Base-by-base conservation (phyloP, 2,888 invertebrate species). In the Chrysolina americana region DNA sequence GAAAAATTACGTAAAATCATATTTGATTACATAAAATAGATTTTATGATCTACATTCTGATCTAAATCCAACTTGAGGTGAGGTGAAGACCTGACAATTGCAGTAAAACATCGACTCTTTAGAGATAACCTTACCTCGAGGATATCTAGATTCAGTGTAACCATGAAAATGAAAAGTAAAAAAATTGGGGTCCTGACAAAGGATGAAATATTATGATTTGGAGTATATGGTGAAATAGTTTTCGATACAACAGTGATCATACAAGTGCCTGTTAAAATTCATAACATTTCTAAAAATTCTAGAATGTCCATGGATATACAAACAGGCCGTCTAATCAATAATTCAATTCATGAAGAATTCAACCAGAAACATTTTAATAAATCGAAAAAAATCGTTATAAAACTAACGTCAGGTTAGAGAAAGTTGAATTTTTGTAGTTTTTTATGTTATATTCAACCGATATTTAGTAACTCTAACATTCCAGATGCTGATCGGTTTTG, bases 401-500 rank as follows among this genome's bases (percentile, higher is more conserved):
- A 53, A 44, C 68, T 68, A 56, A 68, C 53, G 53, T 53, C 68
- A 68, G 41, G 68, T 68, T 68, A 53, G 53, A 53, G 53, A 68
- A 53, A 53, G 68, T 53, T 41, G 68, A 68, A 68, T 68, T 68
- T 68, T 68, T 68, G 44, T 53, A 36, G 53, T 68, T 50, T 68
- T 68, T 68, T 41, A 53, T 11, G 23, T 41, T 53, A 19, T 41
- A 53, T 53, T 68, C 53, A 53, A 70, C 68, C 41, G 56, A 71
- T 74, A 74, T 68, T 74, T 71, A 74, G 65, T 66, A 70, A 74
- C 62, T 74, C 65, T 68, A 68, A 74, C 68, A 71, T 71, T 71
- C 71, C 71, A 68, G 63, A 56, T 77, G 71, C 41, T 77, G 75
- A 73, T 76, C 78, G 76, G 75, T 77, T 78, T 77, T 75, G 74